Evolutionary conservation across 2,113 vertebrate genomes (phyloP).

Genomic region (Phocoena sinus): DNA sequence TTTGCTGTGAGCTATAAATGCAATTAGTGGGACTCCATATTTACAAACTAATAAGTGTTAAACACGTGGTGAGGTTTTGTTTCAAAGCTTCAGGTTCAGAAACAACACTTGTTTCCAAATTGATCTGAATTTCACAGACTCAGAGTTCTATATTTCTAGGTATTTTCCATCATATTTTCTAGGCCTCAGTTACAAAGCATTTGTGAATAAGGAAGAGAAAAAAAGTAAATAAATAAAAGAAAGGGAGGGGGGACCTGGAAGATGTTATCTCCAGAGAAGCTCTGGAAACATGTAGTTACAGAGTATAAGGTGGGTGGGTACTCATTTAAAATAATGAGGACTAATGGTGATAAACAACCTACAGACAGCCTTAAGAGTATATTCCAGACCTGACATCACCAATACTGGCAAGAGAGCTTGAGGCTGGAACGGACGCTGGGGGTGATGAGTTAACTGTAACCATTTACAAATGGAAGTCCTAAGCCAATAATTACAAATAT

Average conservation of each 20-base stretch:
- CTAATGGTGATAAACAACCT: conserved; percentile 67
- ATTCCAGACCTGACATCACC: conserved; percentile 64
- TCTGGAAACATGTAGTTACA: conserved; percentile 57
- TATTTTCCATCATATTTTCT: conserved; percentile 8
- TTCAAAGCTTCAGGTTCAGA: conserved; percentile 17
- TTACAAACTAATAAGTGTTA: conserved; percentile 46
- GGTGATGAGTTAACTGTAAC: neutral
- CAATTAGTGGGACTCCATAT: conserved; percentile 50
- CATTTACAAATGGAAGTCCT: conserved; percentile 1
- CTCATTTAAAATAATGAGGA: conserved; percentile 71
- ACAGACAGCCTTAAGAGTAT: conserved; percentile 27
- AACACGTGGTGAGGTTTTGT: neutral
- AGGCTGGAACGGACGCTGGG: neutral
- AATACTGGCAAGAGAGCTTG: neutral
- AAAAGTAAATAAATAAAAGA: neutral
- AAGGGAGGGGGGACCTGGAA: neutral
- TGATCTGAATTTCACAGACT: conserved; percentile 32
- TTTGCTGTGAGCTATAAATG: conserved; percentile 35
- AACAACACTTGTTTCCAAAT: neutral
- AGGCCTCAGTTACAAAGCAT: neutral
- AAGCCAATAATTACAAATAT: conserved; percentile 3
- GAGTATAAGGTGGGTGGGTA: conserved; percentile 54
- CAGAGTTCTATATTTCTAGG: neutral
- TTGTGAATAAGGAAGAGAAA: neutral
- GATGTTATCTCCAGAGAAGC: conserved; percentile 58